Evolutionary conservation across 2,113 vertebrate species (phyloP).

Genomic region (Prochilodus magdalenae): DNA sequence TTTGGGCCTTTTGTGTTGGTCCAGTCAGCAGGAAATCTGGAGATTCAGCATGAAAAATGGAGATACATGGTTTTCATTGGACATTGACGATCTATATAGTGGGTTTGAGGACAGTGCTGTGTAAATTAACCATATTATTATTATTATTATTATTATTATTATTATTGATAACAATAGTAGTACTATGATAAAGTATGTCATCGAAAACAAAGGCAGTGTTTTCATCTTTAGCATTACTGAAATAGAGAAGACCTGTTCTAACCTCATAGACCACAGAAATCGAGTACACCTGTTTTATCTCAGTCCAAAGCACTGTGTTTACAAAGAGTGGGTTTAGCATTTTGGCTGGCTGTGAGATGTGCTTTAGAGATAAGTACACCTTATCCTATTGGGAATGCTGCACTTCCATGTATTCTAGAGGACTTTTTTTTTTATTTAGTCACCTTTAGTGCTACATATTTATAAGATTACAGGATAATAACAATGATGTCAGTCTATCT

Average conservation of each 20-base stretch:
- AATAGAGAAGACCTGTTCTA: not conserved
- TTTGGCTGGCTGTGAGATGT: not conserved
- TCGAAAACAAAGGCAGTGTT: too few species aligned
- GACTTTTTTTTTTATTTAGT: conserved; percentile 16
- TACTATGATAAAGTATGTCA: too few species aligned
- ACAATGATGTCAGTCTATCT: conserved; percentile 35
- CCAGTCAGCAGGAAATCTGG: too few species aligned
- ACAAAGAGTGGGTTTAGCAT: not conserved
- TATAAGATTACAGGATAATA: conserved; percentile 33
- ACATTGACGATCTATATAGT: not conserved
- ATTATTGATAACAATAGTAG: too few species aligned
- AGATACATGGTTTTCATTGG: not conserved
- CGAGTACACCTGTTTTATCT: not conserved
- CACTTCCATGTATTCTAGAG: conserved; percentile 10
- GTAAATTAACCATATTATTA: not conserved
- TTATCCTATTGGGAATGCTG: not conserved
- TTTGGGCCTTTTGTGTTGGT: too few species aligned
- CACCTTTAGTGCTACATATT: conserved; percentile 27
- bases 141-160: too few species aligned
- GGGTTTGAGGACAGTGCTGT: not conserved
- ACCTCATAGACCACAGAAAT: not conserved
- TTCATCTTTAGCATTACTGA: not conserved
- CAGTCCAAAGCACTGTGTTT: not conserved
- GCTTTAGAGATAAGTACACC: not conserved
- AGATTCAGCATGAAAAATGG: too few species aligned